Evolutionary conservation across 2,797 vertebrate species (phyloP).

Genomic region (Potorous gilbertii): DNA sequence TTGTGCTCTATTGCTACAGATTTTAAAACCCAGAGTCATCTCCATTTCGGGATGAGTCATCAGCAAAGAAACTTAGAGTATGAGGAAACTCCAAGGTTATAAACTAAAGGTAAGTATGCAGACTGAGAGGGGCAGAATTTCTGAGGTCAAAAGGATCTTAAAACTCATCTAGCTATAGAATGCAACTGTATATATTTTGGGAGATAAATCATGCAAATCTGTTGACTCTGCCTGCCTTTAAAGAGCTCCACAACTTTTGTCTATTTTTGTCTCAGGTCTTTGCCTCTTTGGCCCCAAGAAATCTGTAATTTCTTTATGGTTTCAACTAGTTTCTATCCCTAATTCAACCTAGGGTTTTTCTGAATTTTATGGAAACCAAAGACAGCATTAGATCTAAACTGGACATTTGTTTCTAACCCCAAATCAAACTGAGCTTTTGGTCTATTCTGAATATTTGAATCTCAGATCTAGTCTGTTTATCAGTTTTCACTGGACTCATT

Average conservation of each 20-base stretch:
- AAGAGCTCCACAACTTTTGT: background rate
- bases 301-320: background rate
- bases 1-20: background rate
- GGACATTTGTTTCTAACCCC: background rate
- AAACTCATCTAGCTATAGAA: background rate
- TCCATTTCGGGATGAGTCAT: background rate
- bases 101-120: slow-evolving; percentile 3
- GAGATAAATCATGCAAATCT: background rate
- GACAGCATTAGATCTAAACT: background rate
- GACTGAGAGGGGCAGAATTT: slow-evolving; percentile 7
- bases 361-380: slow-evolving; percentile 8
- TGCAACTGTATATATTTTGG: background rate
- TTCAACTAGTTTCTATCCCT: background rate
- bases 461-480: slow-evolving; percentile 5
- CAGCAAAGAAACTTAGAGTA: background rate
- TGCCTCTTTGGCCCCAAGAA: background rate
- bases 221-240: slow-evolving; percentile 2
- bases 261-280: background rate
- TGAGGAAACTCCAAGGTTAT: background rate
- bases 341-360: background rate
- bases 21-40: background rate
- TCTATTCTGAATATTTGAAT: background rate
- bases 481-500: background rate
- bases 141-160: slow-evolving; percentile 10
- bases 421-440: slow-evolving; percentile 14